These are phyloP conservation scores for Glareola pratincola DNA, from an alignment of 2,113 vertebrate genomes.

Conservation along the genomic window DNA sequence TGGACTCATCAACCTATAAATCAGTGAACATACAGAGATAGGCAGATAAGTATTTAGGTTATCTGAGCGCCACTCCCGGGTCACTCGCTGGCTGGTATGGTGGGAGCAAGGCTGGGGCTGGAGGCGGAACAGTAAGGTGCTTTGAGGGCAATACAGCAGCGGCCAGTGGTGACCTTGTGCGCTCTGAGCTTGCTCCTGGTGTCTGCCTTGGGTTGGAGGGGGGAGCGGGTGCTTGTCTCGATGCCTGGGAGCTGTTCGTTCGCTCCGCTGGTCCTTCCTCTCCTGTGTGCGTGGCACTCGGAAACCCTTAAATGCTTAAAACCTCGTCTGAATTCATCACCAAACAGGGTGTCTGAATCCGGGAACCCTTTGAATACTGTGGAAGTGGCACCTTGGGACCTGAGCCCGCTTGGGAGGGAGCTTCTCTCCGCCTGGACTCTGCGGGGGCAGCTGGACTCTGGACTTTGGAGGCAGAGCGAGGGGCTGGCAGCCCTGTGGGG, in stretches of 20 bases:
- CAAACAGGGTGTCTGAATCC: background rate
- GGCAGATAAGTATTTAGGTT: conserved; percentile 50
- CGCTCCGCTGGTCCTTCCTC: background rate
- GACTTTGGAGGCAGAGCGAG: background rate
- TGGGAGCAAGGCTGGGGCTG: background rate
- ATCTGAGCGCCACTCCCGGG: background rate
- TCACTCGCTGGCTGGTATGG: background rate
- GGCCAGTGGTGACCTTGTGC: background rate
- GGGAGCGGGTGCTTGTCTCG: background rate
- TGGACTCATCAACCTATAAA: background rate
- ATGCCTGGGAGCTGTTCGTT: background rate
- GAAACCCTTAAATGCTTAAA: background rate
- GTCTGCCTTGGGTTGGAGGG: background rate
- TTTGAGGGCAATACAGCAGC: background rate
- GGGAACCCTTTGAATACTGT: background rate
- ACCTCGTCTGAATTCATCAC: background rate
- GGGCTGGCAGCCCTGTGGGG: background rate
- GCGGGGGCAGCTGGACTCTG: background rate
- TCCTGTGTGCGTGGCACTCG: background rate
- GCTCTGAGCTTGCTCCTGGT: background rate
- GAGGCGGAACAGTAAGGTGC: background rate
- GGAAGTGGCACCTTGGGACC: background rate
- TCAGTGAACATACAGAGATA: background rate
- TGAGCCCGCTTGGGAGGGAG: background rate
- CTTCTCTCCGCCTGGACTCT: background rate